Conservation (phyloP, 2,888 invertebrate genomes). For the Gryllus longicercus region DNA sequence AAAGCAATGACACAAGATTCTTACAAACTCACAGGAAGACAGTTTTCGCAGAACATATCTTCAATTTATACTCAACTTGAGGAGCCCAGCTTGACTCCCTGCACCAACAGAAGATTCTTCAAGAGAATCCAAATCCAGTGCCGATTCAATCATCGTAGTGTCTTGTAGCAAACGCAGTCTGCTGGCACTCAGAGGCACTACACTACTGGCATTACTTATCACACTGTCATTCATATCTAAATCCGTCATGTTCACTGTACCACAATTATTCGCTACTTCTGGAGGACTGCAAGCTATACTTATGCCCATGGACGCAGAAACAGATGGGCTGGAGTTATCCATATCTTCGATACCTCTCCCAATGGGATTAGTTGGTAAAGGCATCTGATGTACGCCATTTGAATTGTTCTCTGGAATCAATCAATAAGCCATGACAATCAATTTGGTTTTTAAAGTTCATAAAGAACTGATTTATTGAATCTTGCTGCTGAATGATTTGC, state of each 20-base stretch:
- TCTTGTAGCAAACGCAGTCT: constrained; percentile 75
- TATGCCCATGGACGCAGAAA: constrained; percentile 7
- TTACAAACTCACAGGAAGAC: neutral
- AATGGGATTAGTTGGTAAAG: constrained; percentile 20
- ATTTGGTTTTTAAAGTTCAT: too few relatives aligned
- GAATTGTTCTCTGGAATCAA: constrained; percentile 59
- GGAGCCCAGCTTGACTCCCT: constrained; percentile 63
- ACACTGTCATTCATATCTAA: constrained; percentile 29
- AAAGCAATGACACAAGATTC: too few relatives aligned
- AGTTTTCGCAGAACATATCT: neutral
- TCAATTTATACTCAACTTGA: constrained; percentile 48
- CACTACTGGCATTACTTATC: constrained; percentile 33
- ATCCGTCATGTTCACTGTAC: constrained; percentile 28
- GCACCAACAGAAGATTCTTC: constrained; percentile 66
- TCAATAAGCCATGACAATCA: constrained; percentile 24
- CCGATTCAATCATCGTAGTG: constrained; percentile 88
- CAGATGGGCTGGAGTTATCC: constrained; percentile 27
- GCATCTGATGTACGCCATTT: constrained; percentile 59
- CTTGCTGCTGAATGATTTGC: too few relatives aligned
- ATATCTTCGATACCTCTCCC: constrained; percentile 19
- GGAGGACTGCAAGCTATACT: neutral
- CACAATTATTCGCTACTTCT: constrained; percentile 20
- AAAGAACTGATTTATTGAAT: too few relatives aligned
- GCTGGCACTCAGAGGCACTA: constrained; percentile 59
- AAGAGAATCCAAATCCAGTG: constrained; percentile 80